Percentiles rank a stretch among this genome's conserved stretches.
These are phyloP conservation scores for Drosophila cyrtoloma DNA, from an alignment of 2,888 invertebrate genomes.

Conservation along the genomic window DNA sequence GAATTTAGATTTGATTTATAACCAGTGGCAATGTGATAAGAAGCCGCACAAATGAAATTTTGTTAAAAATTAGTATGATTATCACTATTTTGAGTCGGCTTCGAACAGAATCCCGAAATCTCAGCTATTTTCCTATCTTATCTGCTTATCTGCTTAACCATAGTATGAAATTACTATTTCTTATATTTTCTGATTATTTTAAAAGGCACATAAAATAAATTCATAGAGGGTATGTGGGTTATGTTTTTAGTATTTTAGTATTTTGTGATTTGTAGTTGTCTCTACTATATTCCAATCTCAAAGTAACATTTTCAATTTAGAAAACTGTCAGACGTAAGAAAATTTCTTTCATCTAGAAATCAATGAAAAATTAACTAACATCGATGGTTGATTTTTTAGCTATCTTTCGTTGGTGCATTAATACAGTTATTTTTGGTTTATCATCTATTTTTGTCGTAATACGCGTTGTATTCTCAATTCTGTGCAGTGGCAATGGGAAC, in stretches of 20 bases:
- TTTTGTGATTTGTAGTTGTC: background rate
- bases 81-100: background rate
- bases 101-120: background rate
- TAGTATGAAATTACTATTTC: background rate
- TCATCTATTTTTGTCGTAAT: background rate
- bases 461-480: background rate
- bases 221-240: background rate
- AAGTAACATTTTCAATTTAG: background rate
- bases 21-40: background rate
- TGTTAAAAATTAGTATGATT: background rate
- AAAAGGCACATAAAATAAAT: background rate
- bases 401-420: conserved; percentile 11
- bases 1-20: background rate
- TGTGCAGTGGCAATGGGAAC: background rate
- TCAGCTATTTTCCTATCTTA: background rate
- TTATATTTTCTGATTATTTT: background rate
- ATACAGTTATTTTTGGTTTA: background rate
- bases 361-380: too few species aligned
- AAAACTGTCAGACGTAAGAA: background rate
- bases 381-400: background rate
- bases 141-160: background rate
- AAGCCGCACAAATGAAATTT: background rate
- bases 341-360: background rate
- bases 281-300: background rate
- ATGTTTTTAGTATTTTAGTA: background rate